Percentiles rank a stretch among this genome's conserved stretches.
Conservation (phyloP, 2,797 vertebrate species). For the Prunella strophiata region DNA sequence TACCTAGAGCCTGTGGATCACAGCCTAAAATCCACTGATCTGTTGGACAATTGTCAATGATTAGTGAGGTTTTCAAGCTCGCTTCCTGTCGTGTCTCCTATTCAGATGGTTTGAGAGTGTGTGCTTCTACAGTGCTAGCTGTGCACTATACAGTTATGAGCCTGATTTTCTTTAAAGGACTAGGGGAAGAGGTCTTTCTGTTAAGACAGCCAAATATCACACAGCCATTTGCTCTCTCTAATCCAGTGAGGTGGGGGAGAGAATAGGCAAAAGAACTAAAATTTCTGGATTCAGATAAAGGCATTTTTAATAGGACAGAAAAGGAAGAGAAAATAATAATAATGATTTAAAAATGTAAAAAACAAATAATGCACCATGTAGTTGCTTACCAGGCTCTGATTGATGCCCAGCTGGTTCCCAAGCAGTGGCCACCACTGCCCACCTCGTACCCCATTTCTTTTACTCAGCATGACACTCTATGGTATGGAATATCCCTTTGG, state of each 20-base stretch:
- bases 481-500: neutral
- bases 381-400: fast-evolving
- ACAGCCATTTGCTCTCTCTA: neutral
- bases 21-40: neutral
- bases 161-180: neutral
- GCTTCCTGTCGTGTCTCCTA: neutral
- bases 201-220: neutral
- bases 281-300: neutral
- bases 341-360: neutral
- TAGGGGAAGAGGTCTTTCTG: neutral
- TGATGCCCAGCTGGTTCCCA: fast-evolving
- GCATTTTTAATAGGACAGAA: neutral
- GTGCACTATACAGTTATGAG: neutral
- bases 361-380: neutral
- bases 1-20: neutral
- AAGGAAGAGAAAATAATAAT: neutral
- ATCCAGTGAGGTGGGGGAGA: neutral
- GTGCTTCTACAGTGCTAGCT: neutral
- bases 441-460: neutral
- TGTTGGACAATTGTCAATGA: neutral
- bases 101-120: neutral
- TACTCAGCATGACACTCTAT: neutral
- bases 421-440: neutral
- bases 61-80: neutral
- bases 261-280: neutral